Base-by-base conservation (phyloP, 2,797 vertebrate genomes). In the Hafferia zeledoni region DNA sequence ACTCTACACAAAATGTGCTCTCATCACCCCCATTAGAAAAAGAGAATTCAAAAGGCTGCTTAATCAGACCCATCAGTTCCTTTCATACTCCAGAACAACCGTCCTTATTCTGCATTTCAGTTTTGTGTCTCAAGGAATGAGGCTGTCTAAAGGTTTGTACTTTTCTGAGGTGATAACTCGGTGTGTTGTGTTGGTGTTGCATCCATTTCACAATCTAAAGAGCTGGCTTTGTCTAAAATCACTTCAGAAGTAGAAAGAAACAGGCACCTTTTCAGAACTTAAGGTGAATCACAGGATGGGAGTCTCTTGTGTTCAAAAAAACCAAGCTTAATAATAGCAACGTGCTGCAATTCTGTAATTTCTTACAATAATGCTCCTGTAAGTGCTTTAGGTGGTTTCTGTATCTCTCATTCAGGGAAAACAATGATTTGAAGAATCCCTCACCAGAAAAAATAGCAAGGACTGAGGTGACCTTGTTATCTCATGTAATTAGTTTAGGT, bases 21-120 rank as follows among this genome's bases (percentile, higher is more conserved):
- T 94, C 89, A 97, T 91, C 81, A 96, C 64, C 55, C 85, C 87
- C 83, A 93, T 96, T 95, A 97, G 75, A 90, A 94, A 96, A 90
- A 67, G 56, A 53, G 22, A 91, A 96, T 96, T 95, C 72, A 91
- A 94, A 97, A 87, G 59, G 50, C 88, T 93, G 53, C 90, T 95
- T 96, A 96, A 97, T 96, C 93, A 96, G 86, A 95, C 75, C 67
- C 81, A 96, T 97, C 84, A 55, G 53, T 76, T 76, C 35, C 67
- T 94, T 97, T 96, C 83, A 78, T 41, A 87, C 55, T 93, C 63
- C n/a, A 70, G 71, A 95, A 84, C 41, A 89, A 87, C 46, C 28
- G 14, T 50, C 19, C 30, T 88, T 74, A 57, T n/a, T 50, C 30
- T 92, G 83, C 41, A 84, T 77, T 96, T 94, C 89, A 81, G 68